Conservation (phyloP, 2,888 invertebrate genomes). For the Cheilosia urbana region DNA sequence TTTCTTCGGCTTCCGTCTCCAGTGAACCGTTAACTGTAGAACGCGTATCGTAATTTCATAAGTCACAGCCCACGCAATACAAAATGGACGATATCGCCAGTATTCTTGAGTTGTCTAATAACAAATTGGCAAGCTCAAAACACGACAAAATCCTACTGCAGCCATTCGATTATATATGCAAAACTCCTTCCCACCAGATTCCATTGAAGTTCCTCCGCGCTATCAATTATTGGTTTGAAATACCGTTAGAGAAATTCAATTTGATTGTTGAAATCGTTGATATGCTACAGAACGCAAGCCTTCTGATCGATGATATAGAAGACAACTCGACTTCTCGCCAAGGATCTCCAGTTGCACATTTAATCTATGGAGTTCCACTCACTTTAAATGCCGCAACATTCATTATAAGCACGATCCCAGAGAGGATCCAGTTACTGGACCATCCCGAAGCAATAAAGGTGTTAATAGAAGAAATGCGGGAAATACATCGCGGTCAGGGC, state of each 20-base stretch:
- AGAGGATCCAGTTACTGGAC: slow-evolving; percentile 91
- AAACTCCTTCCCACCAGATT: slow-evolving; percentile 97
- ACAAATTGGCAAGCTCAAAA: slow-evolving; percentile 84
- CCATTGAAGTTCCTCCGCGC: slow-evolving; percentile 93
- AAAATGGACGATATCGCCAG: slow-evolving; percentile 81
- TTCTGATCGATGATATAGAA: slow-evolving; percentile 99
- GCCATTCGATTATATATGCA: slow-evolving; percentile 95
- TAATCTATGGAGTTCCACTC: slow-evolving; percentile 96
- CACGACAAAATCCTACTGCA: slow-evolving; percentile 93
- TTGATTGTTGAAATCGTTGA: slow-evolving; percentile 95
- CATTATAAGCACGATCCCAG: slow-evolving; percentile 94
- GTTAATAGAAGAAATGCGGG: slow-evolving; percentile 94
- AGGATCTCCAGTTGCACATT: slow-evolving; percentile 97
- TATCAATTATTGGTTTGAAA: slow-evolving; percentile 97
- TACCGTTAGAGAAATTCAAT: slow-evolving; percentile 92
- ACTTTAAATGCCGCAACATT: slow-evolving; percentile 98
- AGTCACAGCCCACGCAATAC: background rate
- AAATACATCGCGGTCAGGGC: slow-evolving; percentile 97
- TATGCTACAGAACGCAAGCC: slow-evolving; percentile 97
- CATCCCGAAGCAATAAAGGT: slow-evolving; percentile 93
- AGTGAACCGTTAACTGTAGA: background rate
- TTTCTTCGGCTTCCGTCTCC: background rate
- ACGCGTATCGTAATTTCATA: background rate
- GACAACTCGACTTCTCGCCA: slow-evolving; percentile 96
- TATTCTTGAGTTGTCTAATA: slow-evolving; percentile 84